phyloP scores from a whole-genome alignment of 2,888 invertebrate species.

The Mamestra brassicae region DNA sequence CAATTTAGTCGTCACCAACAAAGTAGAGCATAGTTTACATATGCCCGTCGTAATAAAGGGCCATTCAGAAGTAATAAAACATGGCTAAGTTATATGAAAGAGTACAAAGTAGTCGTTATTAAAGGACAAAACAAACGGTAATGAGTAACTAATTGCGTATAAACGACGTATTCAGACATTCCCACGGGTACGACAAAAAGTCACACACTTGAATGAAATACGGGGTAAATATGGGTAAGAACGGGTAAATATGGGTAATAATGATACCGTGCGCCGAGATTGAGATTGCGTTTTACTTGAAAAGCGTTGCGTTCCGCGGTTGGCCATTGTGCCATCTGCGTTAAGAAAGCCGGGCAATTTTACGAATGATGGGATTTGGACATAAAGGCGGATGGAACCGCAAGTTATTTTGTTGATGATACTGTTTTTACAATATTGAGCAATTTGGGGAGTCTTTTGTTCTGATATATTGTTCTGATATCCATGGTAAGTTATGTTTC shows the following conservation, averaged over 20 bases:
- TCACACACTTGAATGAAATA: constrained; percentile 71
- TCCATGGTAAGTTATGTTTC: background rate
- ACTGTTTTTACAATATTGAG: background rate
- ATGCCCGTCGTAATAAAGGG: constrained; percentile 67
- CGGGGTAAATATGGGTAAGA: constrained; percentile 57
- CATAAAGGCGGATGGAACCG: constrained; percentile 14
- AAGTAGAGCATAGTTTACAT: constrained; percentile 65
- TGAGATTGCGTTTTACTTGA: constrained; percentile 57
- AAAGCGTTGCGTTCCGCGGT: constrained; percentile 37
- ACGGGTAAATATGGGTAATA: constrained; percentile 58
- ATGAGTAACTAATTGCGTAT: constrained; percentile 84
- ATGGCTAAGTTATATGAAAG: constrained; percentile 77
- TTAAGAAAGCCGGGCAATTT: constrained; percentile 49
- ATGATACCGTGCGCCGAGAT: constrained; percentile 49
- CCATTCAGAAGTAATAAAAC: constrained; percentile 73
- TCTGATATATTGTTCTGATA: background rate
- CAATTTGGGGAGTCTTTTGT: background rate
- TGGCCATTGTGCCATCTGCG: constrained; percentile 43
- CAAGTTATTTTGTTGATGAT: constrained; percentile 16
- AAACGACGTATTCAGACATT: constrained; percentile 84
- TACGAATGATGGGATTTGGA: constrained; percentile 35
- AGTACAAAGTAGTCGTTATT: constrained; percentile 73
- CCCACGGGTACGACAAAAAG: constrained; percentile 74
- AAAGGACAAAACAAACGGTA: constrained; percentile 81
- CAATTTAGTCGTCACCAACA: constrained; percentile 53